A percentile compares a stretch with the other conserved stretches of the same genome.
Evolutionary conservation across 2,797 vertebrate genomes (phyloP).

Genomic region (Coilia nasus): DNA sequence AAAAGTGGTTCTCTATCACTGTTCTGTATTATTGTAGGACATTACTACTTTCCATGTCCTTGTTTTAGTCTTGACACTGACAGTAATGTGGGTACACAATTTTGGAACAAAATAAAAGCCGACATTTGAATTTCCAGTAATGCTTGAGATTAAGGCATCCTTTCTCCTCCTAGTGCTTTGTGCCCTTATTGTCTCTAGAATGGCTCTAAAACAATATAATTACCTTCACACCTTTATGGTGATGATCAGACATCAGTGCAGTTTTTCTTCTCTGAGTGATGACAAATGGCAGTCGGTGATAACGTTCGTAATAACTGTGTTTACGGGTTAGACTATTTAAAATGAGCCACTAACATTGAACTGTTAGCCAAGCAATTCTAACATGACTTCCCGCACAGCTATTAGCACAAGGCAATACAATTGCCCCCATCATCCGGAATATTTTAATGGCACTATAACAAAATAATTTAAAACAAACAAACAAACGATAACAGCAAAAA

Average conservation of each 20-base stretch:
- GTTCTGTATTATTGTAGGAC: not conserved
- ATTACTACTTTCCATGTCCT: not conserved
- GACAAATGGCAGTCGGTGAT: constrained; percentile 27
- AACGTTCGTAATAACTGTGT: constrained; percentile 53
- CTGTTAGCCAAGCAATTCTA: constrained; percentile 53
- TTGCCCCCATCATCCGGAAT: constrained; percentile 32
- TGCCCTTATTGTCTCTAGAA: constrained; percentile 48
- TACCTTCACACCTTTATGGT: constrained; percentile 36
- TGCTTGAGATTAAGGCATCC: not conserved
- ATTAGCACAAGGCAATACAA: constrained; percentile 52
- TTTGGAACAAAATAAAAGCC: not conserved
- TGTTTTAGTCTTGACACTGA: not conserved
- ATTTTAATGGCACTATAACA: not conserved
- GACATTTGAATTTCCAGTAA: not conserved
- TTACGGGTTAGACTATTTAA: constrained; percentile 55
- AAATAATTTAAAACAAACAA: not conserved
- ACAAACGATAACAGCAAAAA: not conserved
- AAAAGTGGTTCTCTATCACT: not conserved
- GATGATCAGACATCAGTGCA: constrained; percentile 46
- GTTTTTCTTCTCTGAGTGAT: constrained; percentile 34
- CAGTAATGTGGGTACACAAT: not conserved
- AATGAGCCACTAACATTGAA: constrained; percentile 52
- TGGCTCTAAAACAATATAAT: constrained; percentile 58
- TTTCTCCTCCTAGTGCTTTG: constrained; percentile 34
- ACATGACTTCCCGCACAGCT: constrained; percentile 53